phyloP scores from a whole-genome alignment of 2,113 vertebrate species.

The Leptocoma aspasia region DNA sequence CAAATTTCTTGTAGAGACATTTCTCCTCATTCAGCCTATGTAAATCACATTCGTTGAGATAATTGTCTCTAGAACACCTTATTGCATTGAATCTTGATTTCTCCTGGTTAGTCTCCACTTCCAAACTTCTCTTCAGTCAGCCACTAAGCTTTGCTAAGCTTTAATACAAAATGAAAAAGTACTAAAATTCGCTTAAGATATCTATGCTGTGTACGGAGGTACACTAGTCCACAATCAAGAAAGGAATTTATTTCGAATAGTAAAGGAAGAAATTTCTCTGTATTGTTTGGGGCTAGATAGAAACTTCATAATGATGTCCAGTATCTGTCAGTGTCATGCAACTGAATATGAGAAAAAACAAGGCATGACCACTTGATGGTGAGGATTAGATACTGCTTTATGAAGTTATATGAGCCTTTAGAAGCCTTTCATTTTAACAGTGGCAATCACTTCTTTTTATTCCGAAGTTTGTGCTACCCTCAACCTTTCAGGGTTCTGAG shows the following conservation, averaged over 20 bases:
- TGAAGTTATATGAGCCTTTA: neutral
- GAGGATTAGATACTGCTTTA: neutral
- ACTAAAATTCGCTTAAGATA: neutral
- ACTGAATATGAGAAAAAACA: neutral
- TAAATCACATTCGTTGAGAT: neutral
- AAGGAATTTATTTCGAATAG: neutral
- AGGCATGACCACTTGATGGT: neutral
- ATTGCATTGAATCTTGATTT: neutral
- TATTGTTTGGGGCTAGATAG: neutral
- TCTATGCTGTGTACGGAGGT: neutral
- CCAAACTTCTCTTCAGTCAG: neutral
- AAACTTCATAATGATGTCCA: neutral
- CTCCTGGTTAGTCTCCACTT: neutral
- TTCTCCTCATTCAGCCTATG: neutral
- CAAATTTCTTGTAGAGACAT: neutral
- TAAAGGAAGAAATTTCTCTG: neutral
- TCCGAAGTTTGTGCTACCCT: neutral
- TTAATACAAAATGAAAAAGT: neutral
- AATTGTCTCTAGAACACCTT: neutral
- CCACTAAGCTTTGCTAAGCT: neutral
- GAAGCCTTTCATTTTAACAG: neutral
- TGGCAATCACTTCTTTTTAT: neutral
- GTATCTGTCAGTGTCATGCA: neutral
- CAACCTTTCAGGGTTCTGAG: neutral
- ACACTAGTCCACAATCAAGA: neutral